Evolutionary conservation across 1,140 invertebrate genomes (phyloP).

Genomic region (Lordiphosa clarofinis): DNA sequence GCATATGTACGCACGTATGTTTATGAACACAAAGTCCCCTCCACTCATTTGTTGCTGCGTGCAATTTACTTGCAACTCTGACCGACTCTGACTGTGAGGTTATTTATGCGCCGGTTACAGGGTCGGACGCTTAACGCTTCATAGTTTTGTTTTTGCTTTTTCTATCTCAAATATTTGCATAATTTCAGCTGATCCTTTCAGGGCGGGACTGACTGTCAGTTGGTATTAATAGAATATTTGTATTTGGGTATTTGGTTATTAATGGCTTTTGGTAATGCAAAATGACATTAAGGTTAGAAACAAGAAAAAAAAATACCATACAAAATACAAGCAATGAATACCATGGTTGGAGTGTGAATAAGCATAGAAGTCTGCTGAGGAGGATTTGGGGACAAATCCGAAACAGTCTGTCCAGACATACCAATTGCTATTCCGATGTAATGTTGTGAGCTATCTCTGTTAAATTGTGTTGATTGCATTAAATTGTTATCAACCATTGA

Average conservation of each 20-base stretch:
- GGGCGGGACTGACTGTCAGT: constrained; percentile 4
- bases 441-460: too few species aligned
- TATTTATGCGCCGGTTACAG: constrained; percentile 24
- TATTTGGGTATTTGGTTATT: constrained; percentile 26
- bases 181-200: constrained; percentile 30
- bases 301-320: background rate
- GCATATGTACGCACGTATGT: constrained; percentile 20
- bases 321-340: too few species aligned
- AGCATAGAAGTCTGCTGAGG: too few species aligned
- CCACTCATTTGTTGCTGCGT: constrained; percentile 10
- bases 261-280: constrained; percentile 31
- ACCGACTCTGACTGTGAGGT: constrained; percentile 7
- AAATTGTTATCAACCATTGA: too few species aligned
- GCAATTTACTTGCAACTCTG: constrained; percentile 40
- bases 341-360: too few species aligned
- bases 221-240: constrained; percentile 7
- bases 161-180: constrained; percentile 36
- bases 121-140: constrained; percentile 47
- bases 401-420: too few species aligned
- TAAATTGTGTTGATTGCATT: too few species aligned
- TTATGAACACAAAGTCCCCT: constrained; percentile 9
- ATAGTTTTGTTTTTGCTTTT: constrained; percentile 36
- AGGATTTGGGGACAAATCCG: too few species aligned
- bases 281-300: constrained; percentile 23
- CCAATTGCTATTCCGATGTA: too few species aligned